Evolutionary conservation across 2,888 invertebrate species (phyloP).

Genomic region (Myopa tessellatipennis): DNA sequence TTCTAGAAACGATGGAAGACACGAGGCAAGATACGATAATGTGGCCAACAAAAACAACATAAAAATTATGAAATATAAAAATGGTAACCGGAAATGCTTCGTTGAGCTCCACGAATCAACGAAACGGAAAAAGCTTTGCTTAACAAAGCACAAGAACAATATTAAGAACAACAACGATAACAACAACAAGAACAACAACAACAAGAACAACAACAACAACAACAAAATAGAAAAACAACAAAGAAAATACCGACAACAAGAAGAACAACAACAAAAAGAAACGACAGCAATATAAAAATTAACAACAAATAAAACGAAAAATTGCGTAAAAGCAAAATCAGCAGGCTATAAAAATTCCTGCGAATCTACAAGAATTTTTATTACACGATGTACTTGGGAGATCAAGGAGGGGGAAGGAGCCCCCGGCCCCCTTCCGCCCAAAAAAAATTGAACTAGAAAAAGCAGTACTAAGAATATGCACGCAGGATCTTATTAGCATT

Average conservation of each 20-base stretch:
- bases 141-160: slow-evolving; percentile 24
- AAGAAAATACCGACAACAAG: slow-evolving; percentile 2
- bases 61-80: slow-evolving; percentile 17
- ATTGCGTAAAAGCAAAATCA: slow-evolving; percentile 13
- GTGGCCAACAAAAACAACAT: not conserved
- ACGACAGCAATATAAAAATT: not conserved
- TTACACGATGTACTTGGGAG: slow-evolving; percentile 21
- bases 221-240: slow-evolving; percentile 23
- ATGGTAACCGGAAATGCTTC: slow-evolving; percentile 31
- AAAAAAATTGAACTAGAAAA: not conserved
- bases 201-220: not conserved
- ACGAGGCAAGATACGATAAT: too few relatives aligned
- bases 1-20: too few relatives aligned
- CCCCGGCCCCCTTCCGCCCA: not conserved
- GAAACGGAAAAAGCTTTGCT: slow-evolving; percentile 30
- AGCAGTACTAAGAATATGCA: slow-evolving; percentile 26
- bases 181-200: not conserved
- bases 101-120: slow-evolving; percentile 24
- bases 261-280: not conserved
- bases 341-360: slow-evolving; percentile 37
- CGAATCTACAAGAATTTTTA: slow-evolving; percentile 39
- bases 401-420: too few relatives aligned
- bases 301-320: slow-evolving; percentile 15
- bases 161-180: not conserved
- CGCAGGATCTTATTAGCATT: slow-evolving; percentile 38